A percentile compares a stretch with the other conserved stretches of the same genome.
Conservation (phyloP, 2,888 invertebrate genomes). For the Alsophila aescularia region DNA sequence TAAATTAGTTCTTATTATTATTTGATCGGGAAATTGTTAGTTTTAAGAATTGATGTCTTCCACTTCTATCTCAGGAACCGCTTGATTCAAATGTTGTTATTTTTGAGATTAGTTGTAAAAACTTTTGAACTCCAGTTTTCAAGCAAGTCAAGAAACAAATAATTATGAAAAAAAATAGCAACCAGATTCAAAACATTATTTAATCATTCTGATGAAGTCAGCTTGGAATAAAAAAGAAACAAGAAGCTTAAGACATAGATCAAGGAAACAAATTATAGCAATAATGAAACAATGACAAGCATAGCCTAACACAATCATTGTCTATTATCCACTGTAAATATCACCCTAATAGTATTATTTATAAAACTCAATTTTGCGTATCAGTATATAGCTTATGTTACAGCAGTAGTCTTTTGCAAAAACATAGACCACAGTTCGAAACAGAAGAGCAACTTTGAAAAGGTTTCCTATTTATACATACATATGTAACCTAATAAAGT, state of each 20-base stretch:
- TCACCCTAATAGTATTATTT: not conserved
- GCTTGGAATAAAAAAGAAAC: too few species aligned
- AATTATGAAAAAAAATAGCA: too few species aligned
- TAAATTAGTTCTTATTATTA: too few species aligned
- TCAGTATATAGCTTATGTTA: not conserved
- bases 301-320: not conserved
- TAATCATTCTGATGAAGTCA: too few species aligned
- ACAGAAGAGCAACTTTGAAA: not conserved
- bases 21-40: too few species aligned
- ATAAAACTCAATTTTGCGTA: constrained; percentile 13
- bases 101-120: too few species aligned
- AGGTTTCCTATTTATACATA: not conserved
- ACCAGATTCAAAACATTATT: too few species aligned
- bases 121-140: too few species aligned
- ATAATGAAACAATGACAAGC: constrained; percentile 6
- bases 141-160: too few species aligned
- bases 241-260: not conserved
- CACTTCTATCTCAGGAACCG: too few species aligned
- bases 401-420: constrained; percentile 28
- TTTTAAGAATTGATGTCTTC: too few species aligned
- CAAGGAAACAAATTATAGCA: constrained; percentile 14
- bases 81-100: too few species aligned
- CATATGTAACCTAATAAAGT: not conserved
- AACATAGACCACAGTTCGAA: constrained; percentile 14
- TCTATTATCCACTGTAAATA: not conserved